Evolutionary conservation across 2,797 vertebrate genomes (phyloP).

Genomic region (Lutjanus campechanus): DNA sequence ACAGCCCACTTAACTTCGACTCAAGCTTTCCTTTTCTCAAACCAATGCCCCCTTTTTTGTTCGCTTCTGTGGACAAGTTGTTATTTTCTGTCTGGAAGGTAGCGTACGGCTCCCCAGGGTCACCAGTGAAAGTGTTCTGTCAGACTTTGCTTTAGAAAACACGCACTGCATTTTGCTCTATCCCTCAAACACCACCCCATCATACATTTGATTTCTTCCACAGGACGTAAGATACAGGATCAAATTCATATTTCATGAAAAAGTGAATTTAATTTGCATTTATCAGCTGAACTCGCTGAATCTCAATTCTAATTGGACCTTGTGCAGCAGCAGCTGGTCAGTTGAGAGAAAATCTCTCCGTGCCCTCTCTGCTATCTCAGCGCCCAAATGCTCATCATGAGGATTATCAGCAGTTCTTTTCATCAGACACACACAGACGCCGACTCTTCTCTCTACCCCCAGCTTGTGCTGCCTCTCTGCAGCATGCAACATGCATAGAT

Average conservation of each 20-base stretch:
- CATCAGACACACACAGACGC: conserved; percentile 55
- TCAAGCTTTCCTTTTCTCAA: conserved; percentile 62
- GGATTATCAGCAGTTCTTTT: conserved; percentile 78
- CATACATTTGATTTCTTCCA: neutral
- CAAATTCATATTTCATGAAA: conserved; percentile 11
- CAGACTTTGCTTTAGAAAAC: conserved; percentile 55
- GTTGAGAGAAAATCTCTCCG: conserved; percentile 44
- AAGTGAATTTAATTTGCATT: conserved; percentile 36
- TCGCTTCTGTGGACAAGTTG: conserved; percentile 63
- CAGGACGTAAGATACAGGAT: neutral
- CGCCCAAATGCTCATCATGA: conserved; percentile 66
- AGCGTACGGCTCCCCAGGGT: conserved; percentile 61
- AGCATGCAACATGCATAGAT: conserved; percentile 67
- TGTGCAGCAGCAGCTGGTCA: conserved; percentile 40
- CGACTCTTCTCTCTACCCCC: conserved; percentile 51
- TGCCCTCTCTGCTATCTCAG: conserved; percentile 61
- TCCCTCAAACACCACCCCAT: neutral
- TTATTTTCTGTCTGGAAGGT: conserved; percentile 70
- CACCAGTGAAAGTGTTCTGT: conserved; percentile 58
- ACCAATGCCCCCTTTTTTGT: conserved; percentile 38
- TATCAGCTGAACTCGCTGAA: conserved; percentile 9
- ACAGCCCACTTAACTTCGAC: conserved; percentile 61
- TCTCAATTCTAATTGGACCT: conserved; percentile 32
- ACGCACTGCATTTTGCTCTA: conserved; percentile 32
- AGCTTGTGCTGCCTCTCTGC: conserved; percentile 64